A percentile compares a stretch with the other conserved stretches of the same genome.
Evolutionary conservation across 1,140 invertebrate species (phyloP).

Genomic region (Magallana angulata): DNA sequence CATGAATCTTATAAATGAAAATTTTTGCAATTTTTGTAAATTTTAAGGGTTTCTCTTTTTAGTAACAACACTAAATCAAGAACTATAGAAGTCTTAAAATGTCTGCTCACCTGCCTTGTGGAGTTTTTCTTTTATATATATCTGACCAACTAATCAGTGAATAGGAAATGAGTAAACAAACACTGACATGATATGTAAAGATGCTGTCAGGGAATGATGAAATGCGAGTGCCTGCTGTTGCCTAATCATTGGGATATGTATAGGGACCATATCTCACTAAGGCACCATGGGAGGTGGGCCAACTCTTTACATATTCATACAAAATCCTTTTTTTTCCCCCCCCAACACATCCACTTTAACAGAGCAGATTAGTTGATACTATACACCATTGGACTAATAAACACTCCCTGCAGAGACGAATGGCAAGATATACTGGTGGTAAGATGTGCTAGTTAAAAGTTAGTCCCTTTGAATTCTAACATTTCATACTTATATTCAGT

Average conservation of each 20-base stretch:
- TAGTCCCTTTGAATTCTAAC: no score
- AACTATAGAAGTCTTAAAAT: no score
- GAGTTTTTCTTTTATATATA: no score
- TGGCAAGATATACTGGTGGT: not conserved
- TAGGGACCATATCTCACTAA: not conserved
- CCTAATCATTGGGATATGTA: not conserved
- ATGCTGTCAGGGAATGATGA: conserved; percentile 15
- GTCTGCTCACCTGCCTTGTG: no score
- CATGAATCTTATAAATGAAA: no score
- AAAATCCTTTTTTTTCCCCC: not conserved
- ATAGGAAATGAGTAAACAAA: conserved; percentile 6
- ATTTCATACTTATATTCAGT: no score
- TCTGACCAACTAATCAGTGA: not conserved
- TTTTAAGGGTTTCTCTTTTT: no score
- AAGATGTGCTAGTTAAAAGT: no score
- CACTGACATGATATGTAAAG: conserved; percentile 12
- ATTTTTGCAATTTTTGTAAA: no score
- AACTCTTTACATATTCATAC: not conserved
- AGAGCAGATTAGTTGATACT: not conserved
- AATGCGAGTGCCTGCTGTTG: not conserved
- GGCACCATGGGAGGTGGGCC: not conserved
- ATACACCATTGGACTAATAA: not conserved
- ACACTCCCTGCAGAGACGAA: not conserved
- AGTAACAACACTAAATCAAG: no score
- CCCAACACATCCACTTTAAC: not conserved